Evolutionary conservation across 1,140 invertebrate genomes (phyloP).

Genomic region (Pseudomyrmex sp.): DNA sequence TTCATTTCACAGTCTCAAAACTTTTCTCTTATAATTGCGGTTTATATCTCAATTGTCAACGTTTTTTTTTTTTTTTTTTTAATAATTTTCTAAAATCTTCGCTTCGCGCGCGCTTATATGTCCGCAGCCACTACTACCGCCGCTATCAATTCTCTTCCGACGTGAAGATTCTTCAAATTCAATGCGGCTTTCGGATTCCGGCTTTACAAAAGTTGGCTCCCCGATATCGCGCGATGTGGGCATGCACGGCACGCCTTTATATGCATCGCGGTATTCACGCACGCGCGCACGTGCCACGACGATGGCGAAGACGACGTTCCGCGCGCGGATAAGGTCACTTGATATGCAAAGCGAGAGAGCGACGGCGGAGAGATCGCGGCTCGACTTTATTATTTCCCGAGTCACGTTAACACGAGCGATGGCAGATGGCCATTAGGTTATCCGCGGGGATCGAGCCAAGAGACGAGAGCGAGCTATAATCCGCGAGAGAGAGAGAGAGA

Average conservation of each 20-base stretch:
- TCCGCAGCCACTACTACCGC: background rate
- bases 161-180: slow-evolving; percentile 2
- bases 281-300: slow-evolving; percentile 33
- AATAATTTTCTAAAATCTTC: no score
- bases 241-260: slow-evolving; percentile 47
- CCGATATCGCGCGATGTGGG: slow-evolving; percentile 21
- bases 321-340: slow-evolving; percentile 39
- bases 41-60: background rate
- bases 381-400: slow-evolving; percentile 75
- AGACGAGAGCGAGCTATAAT: slow-evolving; percentile 45
- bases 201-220: background rate
- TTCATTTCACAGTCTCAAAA: background rate
- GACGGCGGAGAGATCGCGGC: slow-evolving; percentile 44
- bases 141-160: background rate
- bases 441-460: slow-evolving; percentile 12
- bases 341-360: slow-evolving; percentile 66
- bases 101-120: no score
- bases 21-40: background rate
- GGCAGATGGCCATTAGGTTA: slow-evolving; percentile 72
- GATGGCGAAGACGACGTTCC: slow-evolving; percentile 10
- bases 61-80: background rate
- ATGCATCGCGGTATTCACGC: slow-evolving; percentile 27
- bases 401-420: slow-evolving; percentile 71
- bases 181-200: background rate
- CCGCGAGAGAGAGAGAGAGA: slow-evolving; percentile 21